Evolutionary conservation across 2,888 invertebrate species (phyloP), one percentile per base, ranked within the genome.

Genomic region (Aspidapion aeneum): DNA sequence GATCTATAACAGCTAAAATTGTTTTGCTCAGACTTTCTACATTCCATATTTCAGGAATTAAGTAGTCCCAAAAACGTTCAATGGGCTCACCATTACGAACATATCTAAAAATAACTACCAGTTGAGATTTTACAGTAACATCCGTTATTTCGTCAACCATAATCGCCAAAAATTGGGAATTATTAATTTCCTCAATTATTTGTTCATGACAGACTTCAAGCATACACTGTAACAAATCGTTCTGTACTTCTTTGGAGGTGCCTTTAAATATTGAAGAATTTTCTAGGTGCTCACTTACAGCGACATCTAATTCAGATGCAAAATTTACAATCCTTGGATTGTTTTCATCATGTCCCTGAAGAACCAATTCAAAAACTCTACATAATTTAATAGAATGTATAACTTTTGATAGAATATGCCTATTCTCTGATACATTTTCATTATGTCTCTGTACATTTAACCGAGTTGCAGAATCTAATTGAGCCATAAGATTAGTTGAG

Each of bases 101-200:
- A 65, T 75, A 75, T 52, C 74, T 60, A 19, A 73, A 59, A 59
- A 75, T 66, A 51, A 74, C 51, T 18, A 73, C 70, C 64, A 71
- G 57, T 65, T 74, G 73, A 52, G 61, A 57, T 58, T 66, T 60
- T 50, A 60, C 50, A 16, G 66, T 66, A 57, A 69, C 66, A 63
- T 77, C 74, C 1, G 73, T 73, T 49, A 71, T 74, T 64, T 75
- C 77, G 62, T 76, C 74, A 18, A 69, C 70, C 66, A 73, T 69
- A 9, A 77, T 64, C 19, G 74, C 70, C 48, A 70, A 19, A 62
- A 63, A 67, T 48, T 58, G n/a, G 20, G 66, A 57, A 18, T 48
- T 50, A 18, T 63, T 61, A 48, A 75, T 73, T 69, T 74, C 70
- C 22, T 58, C 62, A 16, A 21, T 55, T 59, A 75, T 71, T 63